Evolutionary conservation across 2,888 invertebrate species (phyloP), one percentile per base, ranked within the genome.

Genomic region (Apodemia zela): DNA sequence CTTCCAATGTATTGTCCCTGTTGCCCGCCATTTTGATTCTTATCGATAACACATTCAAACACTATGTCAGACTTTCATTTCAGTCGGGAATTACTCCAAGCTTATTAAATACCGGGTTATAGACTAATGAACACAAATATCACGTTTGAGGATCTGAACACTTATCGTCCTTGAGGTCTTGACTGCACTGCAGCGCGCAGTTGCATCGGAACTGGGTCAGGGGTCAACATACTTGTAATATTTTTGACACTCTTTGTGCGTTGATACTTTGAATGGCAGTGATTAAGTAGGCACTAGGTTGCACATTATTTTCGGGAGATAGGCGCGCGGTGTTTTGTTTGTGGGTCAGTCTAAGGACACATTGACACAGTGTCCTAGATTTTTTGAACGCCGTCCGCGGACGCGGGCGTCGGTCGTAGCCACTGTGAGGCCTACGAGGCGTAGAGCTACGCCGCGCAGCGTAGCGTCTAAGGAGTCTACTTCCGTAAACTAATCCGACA

Each of bases 341-440:
- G 69, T 73, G 69, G 70, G 70, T 63, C 69, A 72, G 66, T 66
- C 71, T 71, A 71, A 66, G 72, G 78, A 75, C 84, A 78, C 78
- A 79, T 68, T 87, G 84, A 82, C 85, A 86, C 81, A 75, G 76
- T 87, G 85, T 83, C 83, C 83, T 85, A 84, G 75, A 76, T 84
- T 73, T 72, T 68, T 69, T 75, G 77, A 69, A 65, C 71, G 77
- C 79, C 75, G 74, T 71, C 74, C 79, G 79, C 75, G 77, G 75
- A 80, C 81, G 80, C 83, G 84, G 77, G 77, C 80, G 77, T 67
- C 67, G 68, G 76, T 74, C 82, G 87, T 85, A 85, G 85, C 82
- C 85, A 85, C 86, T 88, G 86, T 78, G 77, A 81, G 85, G 88
- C 87, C 89, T 89, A 89, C 88, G 86, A 79, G 85, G 85, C 80